Evolutionary conservation across 2,888 invertebrate species (phyloP).

Genomic region (Lasioglossum zephyrum): DNA sequence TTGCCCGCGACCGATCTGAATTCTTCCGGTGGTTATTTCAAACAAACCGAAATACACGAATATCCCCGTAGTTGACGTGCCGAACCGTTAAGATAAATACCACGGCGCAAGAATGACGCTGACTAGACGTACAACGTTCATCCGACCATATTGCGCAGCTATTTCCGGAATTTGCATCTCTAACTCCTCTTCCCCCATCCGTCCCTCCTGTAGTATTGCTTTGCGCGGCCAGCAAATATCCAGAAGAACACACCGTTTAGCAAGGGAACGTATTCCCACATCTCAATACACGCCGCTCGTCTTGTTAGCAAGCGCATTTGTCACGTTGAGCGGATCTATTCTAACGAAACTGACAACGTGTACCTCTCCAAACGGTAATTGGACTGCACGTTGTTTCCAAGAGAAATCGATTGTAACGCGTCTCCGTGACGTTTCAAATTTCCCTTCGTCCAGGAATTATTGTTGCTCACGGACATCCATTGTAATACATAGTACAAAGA

Average conservation of each 20-base stretch:
- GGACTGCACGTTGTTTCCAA: not conserved
- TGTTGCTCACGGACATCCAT: not conserved
- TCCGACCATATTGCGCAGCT: slow-evolving; percentile 57
- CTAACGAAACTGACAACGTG: not conserved
- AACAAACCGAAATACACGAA: slow-evolving; percentile 21
- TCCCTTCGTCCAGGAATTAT: not conserved
- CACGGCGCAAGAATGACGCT: slow-evolving; percentile 56
- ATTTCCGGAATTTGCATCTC: slow-evolving; percentile 64
- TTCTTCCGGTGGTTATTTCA: slow-evolving; percentile 34
- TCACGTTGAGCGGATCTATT: slow-evolving; percentile 6
- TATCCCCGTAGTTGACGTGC: slow-evolving; percentile 20
- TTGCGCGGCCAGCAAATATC: slow-evolving; percentile 50
- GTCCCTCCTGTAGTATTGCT: slow-evolving; percentile 46
- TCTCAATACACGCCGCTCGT: slow-evolving; percentile 42
- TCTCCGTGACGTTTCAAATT: not conserved
- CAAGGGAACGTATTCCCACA: slow-evolving; percentile 57
- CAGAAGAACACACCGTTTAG: slow-evolving; percentile 50
- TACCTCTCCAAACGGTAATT: slow-evolving; percentile 1
- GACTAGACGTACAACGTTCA: slow-evolving; percentile 54
- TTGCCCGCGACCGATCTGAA: slow-evolving; percentile 35
- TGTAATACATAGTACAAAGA: no score
- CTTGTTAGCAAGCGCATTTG: slow-evolving; percentile 28
- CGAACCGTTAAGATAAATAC: slow-evolving; percentile 62
- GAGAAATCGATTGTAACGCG: not conserved
- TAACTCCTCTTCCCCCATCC: not conserved